Percentiles rank a stretch among this genome's conserved stretches.
These are phyloP conservation scores for Plectropomus leopardus DNA, from an alignment of 2,113 vertebrate species.

Conservation along the genomic window DNA sequence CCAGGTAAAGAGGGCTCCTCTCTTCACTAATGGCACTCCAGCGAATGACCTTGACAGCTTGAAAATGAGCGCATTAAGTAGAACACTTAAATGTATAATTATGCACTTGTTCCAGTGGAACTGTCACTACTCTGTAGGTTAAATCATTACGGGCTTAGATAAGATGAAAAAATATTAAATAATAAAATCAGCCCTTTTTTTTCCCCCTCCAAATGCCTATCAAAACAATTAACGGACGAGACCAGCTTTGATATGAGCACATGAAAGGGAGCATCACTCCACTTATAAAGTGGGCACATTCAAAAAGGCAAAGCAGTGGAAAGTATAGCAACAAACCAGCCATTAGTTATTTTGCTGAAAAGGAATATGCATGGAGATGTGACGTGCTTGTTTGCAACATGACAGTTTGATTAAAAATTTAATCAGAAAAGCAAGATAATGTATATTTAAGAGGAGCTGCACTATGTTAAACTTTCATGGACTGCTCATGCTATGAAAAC, in stretches of 20 bases:
- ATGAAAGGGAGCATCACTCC: constrained; percentile 44
- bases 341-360: constrained; percentile 30
- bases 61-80: constrained; percentile 85
- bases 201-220: constrained; percentile 46
- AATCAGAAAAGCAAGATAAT: constrained; percentile 6
- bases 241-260: constrained; percentile 56
- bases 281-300: constrained; percentile 29
- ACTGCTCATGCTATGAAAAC: neutral
- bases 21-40: constrained; percentile 80
- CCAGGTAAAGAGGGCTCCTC: constrained; percentile 71
- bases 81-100: constrained; percentile 85
- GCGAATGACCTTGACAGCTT: constrained; percentile 81
- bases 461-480: neutral
- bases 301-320: constrained; percentile 1
- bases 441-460: neutral
- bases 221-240: constrained; percentile 67
- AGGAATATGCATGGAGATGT: neutral
- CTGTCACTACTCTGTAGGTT: constrained; percentile 70
- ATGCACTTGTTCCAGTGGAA: constrained; percentile 77
- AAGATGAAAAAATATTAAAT: constrained; percentile 30
- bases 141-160: constrained; percentile 64
- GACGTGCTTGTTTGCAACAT: neutral
- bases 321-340: constrained; percentile 32
- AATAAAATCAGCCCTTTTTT: constrained; percentile 46
- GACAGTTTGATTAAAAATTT: constrained; percentile 15